Conservation (phyloP, 2,888 invertebrate species). For the Papilio gigon region DNA sequence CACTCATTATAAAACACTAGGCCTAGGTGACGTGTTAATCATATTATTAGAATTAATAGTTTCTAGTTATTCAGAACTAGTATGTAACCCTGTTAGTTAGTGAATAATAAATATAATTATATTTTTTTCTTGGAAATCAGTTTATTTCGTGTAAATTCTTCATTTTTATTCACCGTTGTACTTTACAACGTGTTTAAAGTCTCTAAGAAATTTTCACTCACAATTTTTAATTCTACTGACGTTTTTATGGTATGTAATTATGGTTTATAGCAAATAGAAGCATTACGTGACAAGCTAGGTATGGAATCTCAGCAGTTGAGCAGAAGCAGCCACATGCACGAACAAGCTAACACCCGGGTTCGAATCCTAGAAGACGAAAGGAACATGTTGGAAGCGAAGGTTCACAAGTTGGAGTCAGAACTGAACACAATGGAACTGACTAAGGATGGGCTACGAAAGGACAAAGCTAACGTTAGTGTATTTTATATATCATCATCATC, state of each 20-base stretch:
- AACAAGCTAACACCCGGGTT: slow-evolving; percentile 84
- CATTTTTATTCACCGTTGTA: neutral
- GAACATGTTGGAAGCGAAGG: slow-evolving; percentile 86
- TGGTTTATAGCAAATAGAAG: slow-evolving; percentile 86
- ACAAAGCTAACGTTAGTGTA: slow-evolving; percentile 88
- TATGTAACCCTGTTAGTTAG: neutral
- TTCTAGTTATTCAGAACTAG: slow-evolving; percentile 1
- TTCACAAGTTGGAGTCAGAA: slow-evolving; percentile 91
- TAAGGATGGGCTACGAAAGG: slow-evolving; percentile 87
- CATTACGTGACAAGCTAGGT: slow-evolving; percentile 88
- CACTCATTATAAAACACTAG: slow-evolving; percentile 5
- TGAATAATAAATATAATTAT: neutral
- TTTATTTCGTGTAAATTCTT: neutral
- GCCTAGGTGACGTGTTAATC: slow-evolving; percentile 17
- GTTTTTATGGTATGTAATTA: too few relatives aligned
- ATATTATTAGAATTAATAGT: slow-evolving; percentile 11
- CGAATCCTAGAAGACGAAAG: slow-evolving; percentile 89
- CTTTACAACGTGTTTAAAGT: neutral
- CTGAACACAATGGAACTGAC: slow-evolving; percentile 87
- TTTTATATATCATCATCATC: neutral
- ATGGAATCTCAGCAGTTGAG: slow-evolving; percentile 88
- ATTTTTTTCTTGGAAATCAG: neutral
- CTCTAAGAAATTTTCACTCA: too few relatives aligned
- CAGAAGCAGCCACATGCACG: slow-evolving; percentile 85
- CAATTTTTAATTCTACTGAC: too few relatives aligned